phyloP scores from a whole-genome alignment of 2,888 invertebrate genomes.

The Stratiomys singularior region DNA sequence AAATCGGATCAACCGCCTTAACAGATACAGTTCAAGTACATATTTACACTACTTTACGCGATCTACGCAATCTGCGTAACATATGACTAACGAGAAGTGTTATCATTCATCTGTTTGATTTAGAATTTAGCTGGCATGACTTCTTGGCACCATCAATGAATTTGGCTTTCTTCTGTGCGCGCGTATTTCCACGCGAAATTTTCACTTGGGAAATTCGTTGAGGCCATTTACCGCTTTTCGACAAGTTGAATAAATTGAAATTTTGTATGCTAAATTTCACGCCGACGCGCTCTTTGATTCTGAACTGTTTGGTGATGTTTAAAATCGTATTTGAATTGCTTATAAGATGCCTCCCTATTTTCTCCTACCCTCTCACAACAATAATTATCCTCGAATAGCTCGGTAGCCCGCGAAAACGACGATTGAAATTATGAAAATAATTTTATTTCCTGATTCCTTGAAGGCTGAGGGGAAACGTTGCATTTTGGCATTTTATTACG shows the following conservation, averaged over 20 bases:
- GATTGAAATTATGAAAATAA: no score
- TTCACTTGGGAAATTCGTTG: background rate
- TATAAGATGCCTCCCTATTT: background rate
- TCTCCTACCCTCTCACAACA: background rate
- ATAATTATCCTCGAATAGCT: background rate
- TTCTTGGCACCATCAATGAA: constrained; percentile 21
- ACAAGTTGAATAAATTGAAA: constrained; percentile 6
- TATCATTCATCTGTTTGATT: constrained; percentile 4
- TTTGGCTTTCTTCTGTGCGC: constrained; percentile 25
- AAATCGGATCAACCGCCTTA: background rate
- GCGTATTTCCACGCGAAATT: background rate
- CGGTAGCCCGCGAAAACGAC: background rate
- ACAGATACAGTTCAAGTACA: constrained; percentile 26
- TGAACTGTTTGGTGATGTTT: background rate
- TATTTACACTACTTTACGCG: no score
- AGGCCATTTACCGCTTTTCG: constrained; percentile 4
- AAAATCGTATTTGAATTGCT: background rate
- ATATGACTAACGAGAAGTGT: background rate
- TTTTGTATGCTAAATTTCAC: constrained; percentile 1
- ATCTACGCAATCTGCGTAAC: background rate
- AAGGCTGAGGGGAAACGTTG: background rate
- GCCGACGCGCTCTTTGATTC: background rate
- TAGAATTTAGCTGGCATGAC: background rate
- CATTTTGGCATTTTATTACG: constrained; percentile 4
- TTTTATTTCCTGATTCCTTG: no score